These are phyloP conservation scores for Tokudaia muenninki DNA, from an alignment of 2,797 vertebrate species.

Conservation along the genomic window DNA sequence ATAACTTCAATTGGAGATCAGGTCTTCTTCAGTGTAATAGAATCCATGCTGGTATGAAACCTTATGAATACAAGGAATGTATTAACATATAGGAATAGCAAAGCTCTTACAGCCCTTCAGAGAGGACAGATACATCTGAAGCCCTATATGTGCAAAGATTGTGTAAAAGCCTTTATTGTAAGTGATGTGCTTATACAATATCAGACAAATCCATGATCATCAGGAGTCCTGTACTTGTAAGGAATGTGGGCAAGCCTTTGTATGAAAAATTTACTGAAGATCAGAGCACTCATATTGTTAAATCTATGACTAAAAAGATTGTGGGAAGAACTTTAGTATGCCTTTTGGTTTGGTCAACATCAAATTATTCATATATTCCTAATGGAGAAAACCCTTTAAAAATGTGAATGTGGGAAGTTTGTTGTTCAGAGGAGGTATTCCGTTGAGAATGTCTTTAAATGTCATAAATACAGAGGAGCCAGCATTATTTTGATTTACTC, in stretches of 20 bases:
- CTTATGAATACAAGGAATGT: conserved; percentile 25
- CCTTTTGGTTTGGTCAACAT: background rate
- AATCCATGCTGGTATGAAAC: conserved; percentile 49
- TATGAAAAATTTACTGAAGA: background rate
- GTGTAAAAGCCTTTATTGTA: conserved; percentile 58
- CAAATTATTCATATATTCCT: background rate
- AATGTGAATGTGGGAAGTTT: background rate
- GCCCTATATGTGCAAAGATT: conserved; percentile 43
- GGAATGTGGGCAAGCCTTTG: background rate
- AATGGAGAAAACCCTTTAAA: background rate
- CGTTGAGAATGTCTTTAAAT: background rate
- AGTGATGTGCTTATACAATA: background rate
- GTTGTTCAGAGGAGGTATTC: background rate
- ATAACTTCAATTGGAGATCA: background rate
- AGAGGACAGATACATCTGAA: conserved; percentile 47
- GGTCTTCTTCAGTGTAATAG: background rate
- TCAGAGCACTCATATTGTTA: background rate
- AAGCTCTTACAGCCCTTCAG: conserved; percentile 40
- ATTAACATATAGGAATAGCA: background rate
- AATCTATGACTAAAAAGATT: background rate
- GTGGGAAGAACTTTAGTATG: background rate
- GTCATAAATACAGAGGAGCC: background rate
- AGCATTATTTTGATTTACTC: background rate
- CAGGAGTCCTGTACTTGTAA: background rate
- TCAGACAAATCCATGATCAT: background rate